A percentile compares a stretch with the other conserved stretches of the same genome.
Conservation (phyloP, 2,797 vertebrate species). For the Etheostoma nigrum region DNA sequence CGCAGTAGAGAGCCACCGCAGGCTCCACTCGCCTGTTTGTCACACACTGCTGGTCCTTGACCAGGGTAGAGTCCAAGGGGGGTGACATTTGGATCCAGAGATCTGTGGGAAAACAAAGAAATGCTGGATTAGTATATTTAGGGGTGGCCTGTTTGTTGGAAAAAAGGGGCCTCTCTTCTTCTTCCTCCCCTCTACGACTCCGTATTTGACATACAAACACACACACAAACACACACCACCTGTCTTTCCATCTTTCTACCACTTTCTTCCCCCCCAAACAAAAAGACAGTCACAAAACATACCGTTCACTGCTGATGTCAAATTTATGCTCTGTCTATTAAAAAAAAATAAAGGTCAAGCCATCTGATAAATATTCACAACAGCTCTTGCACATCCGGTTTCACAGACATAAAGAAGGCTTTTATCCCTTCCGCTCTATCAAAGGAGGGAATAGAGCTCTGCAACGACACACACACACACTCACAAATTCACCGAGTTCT, state of each 20-base stretch:
- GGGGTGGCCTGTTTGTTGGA: slow-evolving; percentile 56
- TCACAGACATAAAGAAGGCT: slow-evolving; percentile 82
- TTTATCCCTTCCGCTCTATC: slow-evolving; percentile 77
- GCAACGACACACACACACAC: slow-evolving; percentile 70
- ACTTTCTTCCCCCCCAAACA: slow-evolving; percentile 38
- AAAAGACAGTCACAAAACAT: slow-evolving; percentile 55
- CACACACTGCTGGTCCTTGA: slow-evolving; percentile 84
- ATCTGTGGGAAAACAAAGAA: slow-evolving; percentile 82
- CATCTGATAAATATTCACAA: slow-evolving; percentile 85
- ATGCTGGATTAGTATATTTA: slow-evolving; percentile 74
- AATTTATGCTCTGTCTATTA: slow-evolving; percentile 67
- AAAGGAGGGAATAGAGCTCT: slow-evolving; percentile 74
- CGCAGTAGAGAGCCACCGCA: slow-evolving; percentile 70
- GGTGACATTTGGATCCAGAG: slow-evolving; percentile 86
- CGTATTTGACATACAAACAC: slow-evolving; percentile 60
- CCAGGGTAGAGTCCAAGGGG: slow-evolving; percentile 77
- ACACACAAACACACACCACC: slow-evolving; percentile 36
- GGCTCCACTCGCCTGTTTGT: slow-evolving; percentile 80
- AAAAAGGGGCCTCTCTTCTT: slow-evolving; percentile 33
- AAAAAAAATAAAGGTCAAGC: slow-evolving; percentile 54
- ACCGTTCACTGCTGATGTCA: slow-evolving; percentile 51
- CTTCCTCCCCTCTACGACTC: slow-evolving; percentile 19
- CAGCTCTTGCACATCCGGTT: slow-evolving; percentile 83
- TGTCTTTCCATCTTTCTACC: slow-evolving; percentile 27
- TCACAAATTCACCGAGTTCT: slow-evolving; percentile 54